Percentiles rank a stretch among this genome's conserved stretches.
phyloP scores from a whole-genome alignment of 2,797 vertebrate species.

The Lateolabrax maculatus region DNA sequence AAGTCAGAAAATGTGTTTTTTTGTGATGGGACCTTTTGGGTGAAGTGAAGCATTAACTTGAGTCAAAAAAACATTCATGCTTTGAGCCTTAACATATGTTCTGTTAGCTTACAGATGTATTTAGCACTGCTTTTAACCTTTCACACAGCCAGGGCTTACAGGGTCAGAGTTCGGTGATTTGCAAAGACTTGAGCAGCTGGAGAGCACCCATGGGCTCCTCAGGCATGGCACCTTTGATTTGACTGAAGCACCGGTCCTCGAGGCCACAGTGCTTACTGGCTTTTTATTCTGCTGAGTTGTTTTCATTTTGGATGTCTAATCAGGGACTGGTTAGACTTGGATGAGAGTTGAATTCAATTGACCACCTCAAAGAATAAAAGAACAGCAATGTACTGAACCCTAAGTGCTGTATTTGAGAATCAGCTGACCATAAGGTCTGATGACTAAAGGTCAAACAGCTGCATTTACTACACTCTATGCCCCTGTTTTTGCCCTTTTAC shows the following conservation, averaged over 20 bases:
- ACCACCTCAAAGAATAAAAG: not conserved
- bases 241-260: not conserved
- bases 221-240: slow-evolving; percentile 11
- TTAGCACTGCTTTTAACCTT: slow-evolving; percentile 9
- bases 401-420: not conserved
- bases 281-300: slow-evolving; percentile 1
- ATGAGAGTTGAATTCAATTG: not conserved
- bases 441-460: not conserved
- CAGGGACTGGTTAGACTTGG: not conserved
- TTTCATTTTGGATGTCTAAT: slow-evolving; percentile 16
- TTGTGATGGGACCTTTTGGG: not conserved
- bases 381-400: not conserved
- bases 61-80: not conserved
- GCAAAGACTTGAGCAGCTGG: slow-evolving; percentile 28
- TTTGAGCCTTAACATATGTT: not conserved
- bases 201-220: slow-evolving; percentile 30
- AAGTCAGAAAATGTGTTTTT: not conserved
- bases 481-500: not conserved
- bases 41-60: not conserved
- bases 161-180: slow-evolving; percentile 34
- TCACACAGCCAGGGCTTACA: slow-evolving; percentile 1
- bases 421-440: not conserved
- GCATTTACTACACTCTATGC: not conserved
- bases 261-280: not conserved
- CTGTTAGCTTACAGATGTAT: not conserved